Base-by-base conservation (phyloP, 1,140 invertebrate genomes). In the Harlomillsia oculata region DNA sequence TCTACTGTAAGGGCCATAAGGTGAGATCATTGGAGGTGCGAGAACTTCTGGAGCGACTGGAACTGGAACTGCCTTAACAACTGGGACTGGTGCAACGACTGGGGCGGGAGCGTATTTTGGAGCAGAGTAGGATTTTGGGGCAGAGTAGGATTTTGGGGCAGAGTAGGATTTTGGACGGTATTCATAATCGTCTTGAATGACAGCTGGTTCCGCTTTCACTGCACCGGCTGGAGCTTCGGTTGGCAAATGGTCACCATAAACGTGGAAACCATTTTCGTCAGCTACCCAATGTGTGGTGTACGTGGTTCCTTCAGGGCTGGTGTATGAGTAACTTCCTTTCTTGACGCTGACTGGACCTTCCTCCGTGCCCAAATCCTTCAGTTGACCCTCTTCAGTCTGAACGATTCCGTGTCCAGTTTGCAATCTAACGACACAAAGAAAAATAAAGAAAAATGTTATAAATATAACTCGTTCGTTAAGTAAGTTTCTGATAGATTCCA, bases 321-420 rank as follows among this genome's bases (percentile, higher is more conserved):
- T 44, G 69, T 80, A 86, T 54, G 81, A 80, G 72, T 87, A 89
- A 21, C 80, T 82, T 20, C 87, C 88, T 60, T 85, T 78, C 69
- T 51, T 59, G 30, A 59, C 52, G 14, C 87, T 83, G 0, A 87
- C 85, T 39, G 87, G 74, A 16, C 83, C 80, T 16, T 77, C 73
- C 21, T 9, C 8, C 8, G 3, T 23, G 20, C 39, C 39, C 2
- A 41, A 3, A 23, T 41, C 18, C 39, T 21, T 41, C 16, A 44
- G 36, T 13, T 0, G 26, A 14, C 50, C 57, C 1, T 5, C 1
- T 72, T 89, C 87, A 72, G 59, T 70, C 74, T 73, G 82, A 2
- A 82, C 71, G 60, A 89, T 89, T 69, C 86, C 83, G 72, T 91
- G 87, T 9, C 83, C 85, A 55, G 87, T 89, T 72, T 89, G 85